These are phyloP conservation scores for Shargacucullia verbasci DNA, from an alignment of 2,888 invertebrate genomes.

Conservation along the genomic window DNA sequence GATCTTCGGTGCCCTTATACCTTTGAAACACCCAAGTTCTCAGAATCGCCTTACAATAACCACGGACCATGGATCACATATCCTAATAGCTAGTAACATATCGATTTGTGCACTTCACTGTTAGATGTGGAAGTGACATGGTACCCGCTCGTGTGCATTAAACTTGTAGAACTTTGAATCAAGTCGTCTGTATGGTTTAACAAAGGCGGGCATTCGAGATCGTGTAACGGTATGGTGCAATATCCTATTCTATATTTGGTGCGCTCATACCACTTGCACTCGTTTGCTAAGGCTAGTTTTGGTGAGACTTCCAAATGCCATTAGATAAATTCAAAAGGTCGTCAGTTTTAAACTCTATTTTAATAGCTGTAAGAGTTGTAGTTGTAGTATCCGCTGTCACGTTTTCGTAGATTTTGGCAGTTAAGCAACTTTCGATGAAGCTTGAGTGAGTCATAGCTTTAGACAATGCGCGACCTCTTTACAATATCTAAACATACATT, in stretches of 20 bases:
- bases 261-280: constrained; percentile 38
- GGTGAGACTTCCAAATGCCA: constrained; percentile 28
- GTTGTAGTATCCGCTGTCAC: constrained; percentile 2
- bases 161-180: constrained; percentile 31
- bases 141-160: constrained; percentile 22
- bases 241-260: constrained; percentile 59
- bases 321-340: constrained; percentile 19
- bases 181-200: constrained; percentile 25
- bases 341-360: constrained; percentile 29
- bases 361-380: constrained; percentile 23
- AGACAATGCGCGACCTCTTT: constrained; percentile 36
- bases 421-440: constrained; percentile 20
- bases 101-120: constrained; percentile 24
- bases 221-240: constrained; percentile 60
- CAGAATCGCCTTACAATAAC: not conserved
- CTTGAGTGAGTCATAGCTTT: constrained; percentile 41
- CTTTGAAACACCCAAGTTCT: too few relatives aligned
- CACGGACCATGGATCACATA: constrained; percentile 13
- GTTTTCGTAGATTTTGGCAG: constrained; percentile 31
- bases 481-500: constrained; percentile 27
- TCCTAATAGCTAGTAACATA: constrained; percentile 19
- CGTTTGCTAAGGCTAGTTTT: constrained; percentile 45
- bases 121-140: constrained; percentile 25
- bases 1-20: too few relatives aligned
- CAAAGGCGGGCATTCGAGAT: constrained; percentile 43